Conservation (phyloP, 2,113 vertebrate species). For the Scortum barcoo region DNA sequence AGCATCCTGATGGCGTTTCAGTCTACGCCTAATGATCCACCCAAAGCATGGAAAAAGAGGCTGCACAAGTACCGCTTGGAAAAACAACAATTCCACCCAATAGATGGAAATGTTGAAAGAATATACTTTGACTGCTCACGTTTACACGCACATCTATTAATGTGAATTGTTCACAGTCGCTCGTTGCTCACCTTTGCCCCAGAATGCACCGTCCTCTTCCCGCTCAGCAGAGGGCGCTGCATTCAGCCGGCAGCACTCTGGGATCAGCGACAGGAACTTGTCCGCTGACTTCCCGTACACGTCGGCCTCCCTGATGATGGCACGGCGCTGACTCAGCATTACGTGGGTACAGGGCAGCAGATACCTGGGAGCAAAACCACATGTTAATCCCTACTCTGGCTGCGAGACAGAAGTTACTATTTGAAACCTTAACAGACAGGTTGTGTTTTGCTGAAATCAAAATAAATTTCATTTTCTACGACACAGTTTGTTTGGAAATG, state of each 20-base stretch:
- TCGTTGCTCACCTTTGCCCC: slow-evolving; percentile 88
- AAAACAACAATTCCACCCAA: background rate
- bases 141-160: background rate
- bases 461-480: too few species aligned
- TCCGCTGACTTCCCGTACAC: slow-evolving; percentile 93
- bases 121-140: background rate
- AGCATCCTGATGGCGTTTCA: background rate
- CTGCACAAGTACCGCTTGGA: background rate
- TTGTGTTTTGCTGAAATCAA: background rate
- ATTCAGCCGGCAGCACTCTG: slow-evolving; percentile 89
- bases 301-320: slow-evolving; percentile 93
- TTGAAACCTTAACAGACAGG: background rate
- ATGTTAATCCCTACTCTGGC: background rate
- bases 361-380: slow-evolving; percentile 85
- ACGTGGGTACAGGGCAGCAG: slow-evolving; percentile 96
- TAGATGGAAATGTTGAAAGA: background rate
- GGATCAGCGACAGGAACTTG: slow-evolving; percentile 95
- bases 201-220: slow-evolving; percentile 88
- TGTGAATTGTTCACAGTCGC: background rate
- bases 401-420: background rate
- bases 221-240: slow-evolving; percentile 75
- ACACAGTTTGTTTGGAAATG: background rate
- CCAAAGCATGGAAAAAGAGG: background rate
- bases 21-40: background rate
- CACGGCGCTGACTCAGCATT: slow-evolving; percentile 96